Base-by-base conservation (phyloP, 2,888 invertebrate species). In the Eurytoma adleriae region DNA sequence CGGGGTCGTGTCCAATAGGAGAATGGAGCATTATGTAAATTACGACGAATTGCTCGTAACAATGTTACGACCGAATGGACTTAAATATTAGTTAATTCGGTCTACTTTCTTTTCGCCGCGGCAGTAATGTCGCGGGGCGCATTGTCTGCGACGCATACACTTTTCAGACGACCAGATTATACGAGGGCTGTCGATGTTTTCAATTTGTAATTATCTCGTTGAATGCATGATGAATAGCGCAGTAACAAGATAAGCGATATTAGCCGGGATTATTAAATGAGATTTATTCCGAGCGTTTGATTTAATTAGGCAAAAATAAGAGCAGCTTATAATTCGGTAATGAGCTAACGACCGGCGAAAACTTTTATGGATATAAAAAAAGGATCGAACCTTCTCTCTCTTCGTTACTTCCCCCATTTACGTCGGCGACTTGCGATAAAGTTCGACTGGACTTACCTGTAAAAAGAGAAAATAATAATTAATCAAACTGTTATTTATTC, bases 1-100 rank as follows among this genome's bases (percentile, higher is more conserved):
- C 52, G 48, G 5, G 3, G 66, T n/a, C 40, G 20, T 27, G 14
- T 73, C 16, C 67, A 67, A 66, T 61, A 7, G 40, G 52, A 48
- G 78, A 72, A 78, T 78, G 48, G 54, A 56, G 10, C 48, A 73
- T 79, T 79, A 73, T 79, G 78, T 69, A 79, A 79, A 79, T 78
- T 73, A 56, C 52, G 12, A 71, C 13, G 50, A 20, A 61, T 67
- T 61, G 54, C n/a, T 50, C 62, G 69, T 74, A 79, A 79, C 74
- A 16, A 64, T 12, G 74, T 79, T 79, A 79, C 20, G 50, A n/a
- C 30, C 40, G 56, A 64, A 50, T 62, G 56, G 56, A 20, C 27
- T 62, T 57, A 69, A 64, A 74, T 62, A 69, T 79, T 70, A 74
- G 69, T 79, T 62, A 74, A 79, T 79, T 68, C 50, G 64, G 56